A percentile compares a stretch with the other conserved stretches of the same genome.
These are phyloP conservation scores for Leptatherina wallacei DNA, from an alignment of 2,797 vertebrate species.

Conservation along the genomic window DNA sequence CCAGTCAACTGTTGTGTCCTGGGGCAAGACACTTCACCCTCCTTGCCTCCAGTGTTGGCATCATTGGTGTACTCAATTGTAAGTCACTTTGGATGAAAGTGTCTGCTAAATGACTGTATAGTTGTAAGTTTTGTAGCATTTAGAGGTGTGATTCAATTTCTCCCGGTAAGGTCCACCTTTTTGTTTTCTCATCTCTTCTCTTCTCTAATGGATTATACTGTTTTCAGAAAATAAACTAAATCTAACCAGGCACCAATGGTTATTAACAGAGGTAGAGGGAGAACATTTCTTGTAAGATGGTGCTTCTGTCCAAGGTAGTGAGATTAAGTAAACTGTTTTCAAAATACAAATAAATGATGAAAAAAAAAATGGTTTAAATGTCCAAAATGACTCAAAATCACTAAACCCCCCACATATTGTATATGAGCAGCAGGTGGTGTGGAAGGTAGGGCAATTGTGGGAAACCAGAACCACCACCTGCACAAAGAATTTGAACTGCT, in stretches of 20 bases:
- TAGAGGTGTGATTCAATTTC: not conserved
- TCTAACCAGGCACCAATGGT: not conserved
- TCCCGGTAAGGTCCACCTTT: not conserved
- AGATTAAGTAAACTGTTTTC: not conserved
- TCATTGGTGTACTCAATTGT: too few species aligned
- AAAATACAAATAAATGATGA: not conserved
- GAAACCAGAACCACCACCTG: not conserved
- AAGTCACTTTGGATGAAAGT: too few species aligned
- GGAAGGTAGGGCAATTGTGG: not conserved
- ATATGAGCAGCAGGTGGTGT: not conserved
- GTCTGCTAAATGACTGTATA: too few species aligned
- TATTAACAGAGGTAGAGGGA: too few species aligned
- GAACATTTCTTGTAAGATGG: too few species aligned
- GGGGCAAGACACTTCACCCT: too few species aligned
- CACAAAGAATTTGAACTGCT: not conserved
- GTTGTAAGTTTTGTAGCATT: not conserved
- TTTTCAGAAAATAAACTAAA: not conserved
- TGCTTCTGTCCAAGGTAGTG: too few species aligned
- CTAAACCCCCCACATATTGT: not conserved
- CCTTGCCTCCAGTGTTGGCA: too few species aligned
- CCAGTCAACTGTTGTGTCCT: too few species aligned
- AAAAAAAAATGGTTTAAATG: not conserved
- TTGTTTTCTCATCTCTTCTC: not conserved
- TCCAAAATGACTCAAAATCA: not conserved
- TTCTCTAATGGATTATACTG: not conserved